Evolutionary conservation across 2,888 invertebrate species (phyloP), one percentile per base, ranked within the genome.

Genomic region (Metalampra italica): DNA sequence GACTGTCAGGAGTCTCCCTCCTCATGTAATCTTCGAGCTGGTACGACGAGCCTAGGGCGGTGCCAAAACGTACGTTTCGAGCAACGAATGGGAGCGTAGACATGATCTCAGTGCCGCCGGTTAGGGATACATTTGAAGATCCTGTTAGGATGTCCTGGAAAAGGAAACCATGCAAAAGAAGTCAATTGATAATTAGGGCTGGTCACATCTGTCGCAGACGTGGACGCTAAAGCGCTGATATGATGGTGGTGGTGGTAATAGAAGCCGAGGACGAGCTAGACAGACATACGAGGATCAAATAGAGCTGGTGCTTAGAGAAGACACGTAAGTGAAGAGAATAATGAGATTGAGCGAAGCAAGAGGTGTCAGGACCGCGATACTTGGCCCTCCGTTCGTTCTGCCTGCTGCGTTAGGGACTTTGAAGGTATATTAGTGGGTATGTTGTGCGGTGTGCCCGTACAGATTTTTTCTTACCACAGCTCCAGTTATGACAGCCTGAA

Each of bases 101-200:
- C 99, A 99, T 99, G 69, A 94, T 95, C 66, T 99, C 99, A 32
- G 94, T 93, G 0, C 99, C 98, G 37, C 98, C 98, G 13, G 97
- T 93, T 38, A 99, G 82, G 4, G 95, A 94, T 45, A 98, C 91
- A 57, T 94, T 92, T 7, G 97, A 93, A 55, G 93, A 93, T 22
- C 97, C 97, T 41, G 94, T 86, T 54, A 93, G 60, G 50, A 99
- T 97, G 67, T 97, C 98, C 94, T 96, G 66, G 8, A 86, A 80
- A 39, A 30, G 22, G 22, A 3, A 22, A 5, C 22, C 22, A 3
- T 3, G 22, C 2, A 22, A 5, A 2, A 22, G 22, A 22, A 3
- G 22, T 3, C 22, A 22, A 2, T 3, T 22, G 3, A 22, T 22
- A 5, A 22, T 22, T 5, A 22, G 9, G 5, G 29, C 8, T 13